phyloP scores from a whole-genome alignment of 2,113 vertebrate genomes.

The Notothenia coriiceps region DNA sequence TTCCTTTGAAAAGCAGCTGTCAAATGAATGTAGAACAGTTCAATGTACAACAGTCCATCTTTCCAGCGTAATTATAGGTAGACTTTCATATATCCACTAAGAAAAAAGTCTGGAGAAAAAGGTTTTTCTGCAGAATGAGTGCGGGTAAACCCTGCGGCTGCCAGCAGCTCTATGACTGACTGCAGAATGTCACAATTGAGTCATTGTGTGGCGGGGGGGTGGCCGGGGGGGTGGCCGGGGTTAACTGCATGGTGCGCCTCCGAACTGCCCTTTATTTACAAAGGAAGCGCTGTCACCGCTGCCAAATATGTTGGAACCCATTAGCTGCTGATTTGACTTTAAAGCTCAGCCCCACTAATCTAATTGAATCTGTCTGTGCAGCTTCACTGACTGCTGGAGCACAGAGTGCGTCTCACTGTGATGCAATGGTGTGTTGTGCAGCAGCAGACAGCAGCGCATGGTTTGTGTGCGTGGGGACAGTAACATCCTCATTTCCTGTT shows the following conservation, averaged over 20 bases:
- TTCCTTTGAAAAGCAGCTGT: neutral
- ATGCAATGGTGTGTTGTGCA: conserved; percentile 30
- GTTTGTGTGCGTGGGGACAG: neutral
- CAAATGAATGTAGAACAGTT: neutral
- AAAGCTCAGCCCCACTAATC: conserved; percentile 59
- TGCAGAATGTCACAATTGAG: conserved; percentile 39
- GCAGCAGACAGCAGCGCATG: neutral
- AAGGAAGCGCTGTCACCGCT: conserved; percentile 39
- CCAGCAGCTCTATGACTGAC: conserved; percentile 53
- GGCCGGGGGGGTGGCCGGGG: conserved; percentile 20
- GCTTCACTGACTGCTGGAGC: conserved; percentile 33
- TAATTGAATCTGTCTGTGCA: conserved; percentile 59
- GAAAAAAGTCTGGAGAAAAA: neutral
- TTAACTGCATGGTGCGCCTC: conserved; percentile 44
- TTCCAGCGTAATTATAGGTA: neutral
- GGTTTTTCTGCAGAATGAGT: neutral
- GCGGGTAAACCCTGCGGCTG: too few relatives aligned
- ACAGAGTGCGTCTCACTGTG: neutral
- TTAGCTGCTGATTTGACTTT: conserved; percentile 65
- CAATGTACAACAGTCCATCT: neutral
- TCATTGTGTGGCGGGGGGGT: conserved; percentile 36
- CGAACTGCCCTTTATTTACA: conserved; percentile 63
- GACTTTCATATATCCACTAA: neutral
- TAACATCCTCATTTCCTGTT: conserved; percentile 26
- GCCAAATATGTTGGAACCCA: conserved; percentile 60